Evolutionary conservation across 2,797 vertebrate species (phyloP).

Genomic region (Danio choprae): DNA sequence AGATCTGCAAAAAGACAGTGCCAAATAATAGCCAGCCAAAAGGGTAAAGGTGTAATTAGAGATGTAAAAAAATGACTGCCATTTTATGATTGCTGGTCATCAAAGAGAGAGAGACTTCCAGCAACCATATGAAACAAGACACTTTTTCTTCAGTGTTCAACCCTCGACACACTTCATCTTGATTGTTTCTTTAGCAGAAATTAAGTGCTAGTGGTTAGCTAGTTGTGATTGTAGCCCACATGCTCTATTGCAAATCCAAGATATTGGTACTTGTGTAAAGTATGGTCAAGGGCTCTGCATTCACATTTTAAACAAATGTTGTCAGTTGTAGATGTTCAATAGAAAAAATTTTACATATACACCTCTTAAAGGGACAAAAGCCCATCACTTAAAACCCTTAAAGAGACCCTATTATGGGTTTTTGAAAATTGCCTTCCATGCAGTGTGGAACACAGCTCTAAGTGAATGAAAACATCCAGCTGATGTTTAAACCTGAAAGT

Average conservation of each 20-base stretch:
- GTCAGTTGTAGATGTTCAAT: no score
- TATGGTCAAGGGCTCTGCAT: background rate
- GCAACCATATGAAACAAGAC: conserved; percentile 48
- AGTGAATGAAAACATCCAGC: no score
- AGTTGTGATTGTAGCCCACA: background rate
- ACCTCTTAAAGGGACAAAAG: no score
- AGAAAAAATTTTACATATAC: no score
- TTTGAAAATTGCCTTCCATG: no score
- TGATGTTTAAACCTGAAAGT: no score
- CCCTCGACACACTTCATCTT: background rate
- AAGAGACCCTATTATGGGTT: no score
- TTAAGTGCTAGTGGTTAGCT: background rate
- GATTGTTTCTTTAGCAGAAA: conserved; percentile 2
- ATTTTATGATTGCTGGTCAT: conserved; percentile 60
- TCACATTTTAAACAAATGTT: no score
- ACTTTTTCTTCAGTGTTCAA: conserved; percentile 38
- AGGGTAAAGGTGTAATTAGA: conserved; percentile 75
- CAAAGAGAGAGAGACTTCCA: conserved; percentile 27
- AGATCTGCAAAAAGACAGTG: background rate
- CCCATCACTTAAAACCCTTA: no score
- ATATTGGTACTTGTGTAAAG: background rate
- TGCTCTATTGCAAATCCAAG: background rate
- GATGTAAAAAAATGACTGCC: conserved; percentile 67
- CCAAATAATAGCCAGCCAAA: background rate
- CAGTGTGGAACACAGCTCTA: no score